Conservation (phyloP, 2,113 vertebrate genomes). For the Solenodon paradoxus region DNA sequence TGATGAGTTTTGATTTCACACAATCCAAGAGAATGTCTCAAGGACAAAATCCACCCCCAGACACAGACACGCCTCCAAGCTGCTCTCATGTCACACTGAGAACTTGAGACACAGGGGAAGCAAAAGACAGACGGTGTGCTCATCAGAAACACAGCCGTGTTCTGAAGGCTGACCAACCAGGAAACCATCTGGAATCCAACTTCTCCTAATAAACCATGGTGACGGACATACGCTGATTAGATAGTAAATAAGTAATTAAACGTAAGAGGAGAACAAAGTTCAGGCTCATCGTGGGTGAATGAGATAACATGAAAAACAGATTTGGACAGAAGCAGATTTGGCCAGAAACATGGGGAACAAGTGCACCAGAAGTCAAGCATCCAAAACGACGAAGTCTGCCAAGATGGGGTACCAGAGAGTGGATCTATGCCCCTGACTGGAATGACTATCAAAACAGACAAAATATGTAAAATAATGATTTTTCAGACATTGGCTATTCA, state of each 20-base stretch:
- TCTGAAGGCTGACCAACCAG: background rate
- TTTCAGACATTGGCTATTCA: background rate
- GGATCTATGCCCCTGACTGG: background rate
- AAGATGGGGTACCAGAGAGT: background rate
- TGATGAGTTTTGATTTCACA: background rate
- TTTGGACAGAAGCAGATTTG: constrained; percentile 17
- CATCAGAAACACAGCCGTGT: background rate
- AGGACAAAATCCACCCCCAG: no score
- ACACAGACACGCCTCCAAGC: no score
- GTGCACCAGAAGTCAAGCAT: background rate
- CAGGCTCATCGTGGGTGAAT: background rate
- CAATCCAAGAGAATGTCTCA: background rate
- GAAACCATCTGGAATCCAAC: background rate
- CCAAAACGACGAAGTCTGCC: background rate
- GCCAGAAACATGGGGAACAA: background rate
- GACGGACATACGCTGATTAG: background rate
- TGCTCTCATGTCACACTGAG: background rate
- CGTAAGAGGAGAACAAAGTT: background rate
- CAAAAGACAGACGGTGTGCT: background rate
- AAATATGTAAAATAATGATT: background rate
- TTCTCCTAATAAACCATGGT: background rate
- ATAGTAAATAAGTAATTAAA: background rate
- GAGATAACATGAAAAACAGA: background rate
- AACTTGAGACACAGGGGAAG: background rate
- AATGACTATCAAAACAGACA: background rate